Evolutionary conservation across 2,113 vertebrate genomes (phyloP), one percentile per base, ranked within the genome.

Genomic region (Cepphus grylle): DNA sequence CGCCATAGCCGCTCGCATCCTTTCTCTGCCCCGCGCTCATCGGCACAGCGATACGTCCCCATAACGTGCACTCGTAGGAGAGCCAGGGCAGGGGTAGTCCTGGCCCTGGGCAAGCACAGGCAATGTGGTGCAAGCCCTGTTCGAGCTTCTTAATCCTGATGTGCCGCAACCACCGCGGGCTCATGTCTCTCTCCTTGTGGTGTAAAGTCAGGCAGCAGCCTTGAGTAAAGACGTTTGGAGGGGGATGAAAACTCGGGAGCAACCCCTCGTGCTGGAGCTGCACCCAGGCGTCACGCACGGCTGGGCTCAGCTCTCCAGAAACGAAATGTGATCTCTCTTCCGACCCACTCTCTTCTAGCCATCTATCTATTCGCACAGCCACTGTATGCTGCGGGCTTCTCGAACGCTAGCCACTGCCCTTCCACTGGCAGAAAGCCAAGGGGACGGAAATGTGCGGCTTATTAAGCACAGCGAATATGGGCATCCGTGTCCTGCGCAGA

Each of bases 61-160:
- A 2, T 12, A 16, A 63, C 0, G 1, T 1, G 11, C 1, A 1
- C 11, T 5, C 0, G 4, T 58, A 13, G 72, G 12, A 89, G 23
- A 86, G 62, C 36, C 23, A 20, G 4, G 3, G 59, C 0, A 1
- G 27, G 36, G 53, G 27, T 1, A 10, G 40, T 13, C 36, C 80
- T 18, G 42, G 45, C 23, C 0, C 1, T 11, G 0, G 3, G 17
- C 12, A n/a, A 83, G 50, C 67, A 45, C 47, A 5, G 59, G 34
- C 58, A 62, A 27, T 3, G 6, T 5, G 5, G 4, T 8, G 17
- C 55, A 62, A 90, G 59, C 45, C 45, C 55, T 30, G 34, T 55
- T 74, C 1, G 0, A 62, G 69, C 55, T n/a, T 50, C 65, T 63
- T 40, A 11, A 81, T 49, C 73, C 69, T 17, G 21, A 30, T 29